Base-by-base conservation (phyloP, 2,797 vertebrate species). In the Holocentrus rufus region DNA sequence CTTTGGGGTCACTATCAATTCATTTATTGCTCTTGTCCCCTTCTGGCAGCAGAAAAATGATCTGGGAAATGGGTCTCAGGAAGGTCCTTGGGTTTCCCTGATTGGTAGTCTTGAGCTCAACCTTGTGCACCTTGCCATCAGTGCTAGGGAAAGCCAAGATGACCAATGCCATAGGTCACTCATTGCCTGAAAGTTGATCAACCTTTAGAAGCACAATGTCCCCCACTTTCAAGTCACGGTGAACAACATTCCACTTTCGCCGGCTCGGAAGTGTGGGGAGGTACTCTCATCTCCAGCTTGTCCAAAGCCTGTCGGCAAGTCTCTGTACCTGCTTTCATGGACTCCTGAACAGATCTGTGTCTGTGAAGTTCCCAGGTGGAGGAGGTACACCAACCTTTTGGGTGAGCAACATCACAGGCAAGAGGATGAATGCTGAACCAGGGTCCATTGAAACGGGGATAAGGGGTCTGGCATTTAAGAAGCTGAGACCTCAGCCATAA, bases 371-470 rank as follows among this genome's bases (percentile, higher is more conserved):
- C n/a, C n/a, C n/a, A n/a, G n/a, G n/a, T n/a, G n/a, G n/a, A n/a
- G n/a, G n/a, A n/a, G n/a, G n/a, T n/a, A 72, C 36, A 65, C 53
- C 55, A 31, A n/a, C 13, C 20, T 74, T 74, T 30, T 52, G 71
- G 11, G 49, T 75, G 20, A 68, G n/a, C 2, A 68, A 22, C 65
- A 62, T 56, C 0, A 65, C 72, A 55, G 64, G 57, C 8, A 30
- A 30, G 4, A 66, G 34, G 7, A 74, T 14, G 18, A 62, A 14
- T 9, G 58, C 54, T 0, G 31, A 52, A 6, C 34, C 36, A 1
- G 62, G 22, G 13, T 63, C 61, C n/a, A 17, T 9, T 3, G 44
- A 63, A 1, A 63, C 25, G 0, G 44, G 22, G 17, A 39, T 23
- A 7, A 63, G 22, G 0, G 42, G 44, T 7, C 44, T 39, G 4